A percentile compares a stretch with the other conserved stretches of the same genome.
Conservation (phyloP, 2,113 vertebrate species). For the Epinephelus lanceolatus region DNA sequence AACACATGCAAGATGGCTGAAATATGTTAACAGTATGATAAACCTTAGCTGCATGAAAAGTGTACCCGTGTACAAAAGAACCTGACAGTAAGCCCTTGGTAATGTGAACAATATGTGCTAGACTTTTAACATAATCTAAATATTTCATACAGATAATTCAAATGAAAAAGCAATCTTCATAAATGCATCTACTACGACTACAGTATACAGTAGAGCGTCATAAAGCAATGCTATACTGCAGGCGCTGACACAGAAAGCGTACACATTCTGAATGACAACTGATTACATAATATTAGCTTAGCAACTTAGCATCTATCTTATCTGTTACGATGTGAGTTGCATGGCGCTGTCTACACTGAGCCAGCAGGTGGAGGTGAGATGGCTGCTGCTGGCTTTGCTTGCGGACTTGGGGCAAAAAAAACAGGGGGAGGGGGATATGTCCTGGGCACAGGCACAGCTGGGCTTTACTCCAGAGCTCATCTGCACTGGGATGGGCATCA, state of each 20-base stretch:
- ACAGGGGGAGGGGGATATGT: constrained; percentile 34
- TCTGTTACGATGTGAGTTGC: constrained; percentile 43
- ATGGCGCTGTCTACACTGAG: constrained; percentile 60
- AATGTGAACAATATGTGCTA: constrained; percentile 16
- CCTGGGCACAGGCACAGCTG: constrained; percentile 60
- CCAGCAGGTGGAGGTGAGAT: constrained; percentile 67
- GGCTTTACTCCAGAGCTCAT: constrained; percentile 66
- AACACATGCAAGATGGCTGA: constrained; percentile 65
- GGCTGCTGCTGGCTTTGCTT: constrained; percentile 55
- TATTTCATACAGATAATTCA: constrained; percentile 20
- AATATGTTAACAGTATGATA: constrained; percentile 46
- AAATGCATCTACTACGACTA: constrained; percentile 11
- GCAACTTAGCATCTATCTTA: constrained; percentile 47
- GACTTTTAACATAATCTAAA: constrained; percentile 19
- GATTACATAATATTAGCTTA: constrained; percentile 27
- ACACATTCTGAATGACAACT: constrained; percentile 22
- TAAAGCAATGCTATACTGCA: constrained; percentile 14
- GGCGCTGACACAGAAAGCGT: constrained; percentile 25
- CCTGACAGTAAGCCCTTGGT: constrained; percentile 34
- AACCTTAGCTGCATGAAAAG: constrained; percentile 37
- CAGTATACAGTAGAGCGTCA: constrained; percentile 2
- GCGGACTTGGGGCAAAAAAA: constrained; percentile 45
- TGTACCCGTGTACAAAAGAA: constrained; percentile 54
- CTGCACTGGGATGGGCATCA: constrained; percentile 65
- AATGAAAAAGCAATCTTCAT: constrained; percentile 10